Conservation (phyloP, 1,140 invertebrate genomes). For the Teleogryllus occipitalis region DNA sequence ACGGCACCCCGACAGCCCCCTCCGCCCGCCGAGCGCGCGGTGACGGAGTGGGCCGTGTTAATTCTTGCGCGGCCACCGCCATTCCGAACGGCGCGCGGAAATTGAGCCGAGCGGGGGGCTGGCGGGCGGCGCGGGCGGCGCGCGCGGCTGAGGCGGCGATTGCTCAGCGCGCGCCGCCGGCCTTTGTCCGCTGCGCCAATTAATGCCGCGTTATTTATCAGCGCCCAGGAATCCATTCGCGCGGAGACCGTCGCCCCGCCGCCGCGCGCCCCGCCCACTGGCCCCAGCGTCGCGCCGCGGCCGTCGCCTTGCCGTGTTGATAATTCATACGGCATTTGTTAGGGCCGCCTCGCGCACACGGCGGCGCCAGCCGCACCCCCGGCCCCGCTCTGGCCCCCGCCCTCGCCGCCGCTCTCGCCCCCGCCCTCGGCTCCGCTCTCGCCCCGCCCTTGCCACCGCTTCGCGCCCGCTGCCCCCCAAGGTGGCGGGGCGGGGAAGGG, state of each 20-base stretch:
- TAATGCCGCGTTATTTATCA: conserved; percentile 4
- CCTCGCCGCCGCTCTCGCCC: not conserved
- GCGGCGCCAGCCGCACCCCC: not conserved
- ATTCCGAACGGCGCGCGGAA: not conserved
- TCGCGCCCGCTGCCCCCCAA: too few species aligned
- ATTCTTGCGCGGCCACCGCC: not conserved
- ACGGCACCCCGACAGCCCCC: too few species aligned
- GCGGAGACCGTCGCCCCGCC: not conserved
- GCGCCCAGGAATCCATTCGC: not conserved
- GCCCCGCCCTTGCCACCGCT: too few species aligned
- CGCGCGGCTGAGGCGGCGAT: not conserved
- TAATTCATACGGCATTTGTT: not conserved
- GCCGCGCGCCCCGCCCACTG: too few species aligned
- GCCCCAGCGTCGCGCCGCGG: not conserved
- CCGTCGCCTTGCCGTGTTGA: not conserved
- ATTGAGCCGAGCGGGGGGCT: not conserved
- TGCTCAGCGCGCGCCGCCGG: not conserved
- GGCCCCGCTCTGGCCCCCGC: too few species aligned
- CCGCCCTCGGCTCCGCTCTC: too few species aligned
- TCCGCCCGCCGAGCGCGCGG: too few species aligned
- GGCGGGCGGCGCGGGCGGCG: too few species aligned
- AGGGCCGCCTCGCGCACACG: not conserved
- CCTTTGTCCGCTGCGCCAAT: not conserved
- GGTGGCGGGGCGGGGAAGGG: too few species aligned
- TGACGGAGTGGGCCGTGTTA: not conserved